Percentiles rank a stretch among this genome's conserved stretches.
phyloP scores from a whole-genome alignment of 1,140 invertebrate species.

The Drosophila pachea region DNA sequence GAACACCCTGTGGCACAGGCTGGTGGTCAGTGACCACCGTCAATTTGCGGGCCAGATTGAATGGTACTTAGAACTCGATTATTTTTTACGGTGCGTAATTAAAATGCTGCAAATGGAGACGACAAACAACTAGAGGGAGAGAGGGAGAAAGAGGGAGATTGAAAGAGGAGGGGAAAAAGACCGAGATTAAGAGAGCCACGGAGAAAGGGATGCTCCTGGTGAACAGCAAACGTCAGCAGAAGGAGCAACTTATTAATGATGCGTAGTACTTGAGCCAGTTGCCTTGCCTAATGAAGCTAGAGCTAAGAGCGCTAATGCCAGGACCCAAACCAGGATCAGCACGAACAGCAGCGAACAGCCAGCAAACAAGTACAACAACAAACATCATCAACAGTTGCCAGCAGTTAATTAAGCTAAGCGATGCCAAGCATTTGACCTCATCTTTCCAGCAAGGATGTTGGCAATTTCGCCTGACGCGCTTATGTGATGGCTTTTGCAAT shows the following conservation, averaged over 20 bases:
- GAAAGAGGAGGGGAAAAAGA: background rate
- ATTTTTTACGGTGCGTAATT: slow-evolving; percentile 69
- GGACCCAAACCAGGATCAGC: slow-evolving; percentile 7
- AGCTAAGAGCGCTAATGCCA: slow-evolving; percentile 27
- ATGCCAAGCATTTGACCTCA: slow-evolving; percentile 54
- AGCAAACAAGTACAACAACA: background rate
- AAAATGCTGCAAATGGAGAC: slow-evolving; percentile 44
- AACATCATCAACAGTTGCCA: slow-evolving; percentile 70
- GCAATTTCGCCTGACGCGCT: slow-evolving; percentile 17
- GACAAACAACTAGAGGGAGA: background rate
- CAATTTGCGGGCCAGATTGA: slow-evolving; percentile 56
- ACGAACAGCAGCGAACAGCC: background rate
- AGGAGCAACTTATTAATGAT: slow-evolving; percentile 66
- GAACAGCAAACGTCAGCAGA: slow-evolving; percentile 49
- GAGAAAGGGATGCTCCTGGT: slow-evolving; percentile 1
- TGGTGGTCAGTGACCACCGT: slow-evolving; percentile 55
- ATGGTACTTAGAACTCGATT: slow-evolving; percentile 66
- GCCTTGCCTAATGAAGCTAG: slow-evolving; percentile 56
- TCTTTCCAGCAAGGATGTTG: slow-evolving; percentile 26
- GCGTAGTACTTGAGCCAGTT: slow-evolving; percentile 29
- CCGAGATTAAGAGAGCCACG: background rate
- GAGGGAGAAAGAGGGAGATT: background rate
- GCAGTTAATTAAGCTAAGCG: slow-evolving; percentile 71
- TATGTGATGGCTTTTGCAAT: slow-evolving; percentile 43
- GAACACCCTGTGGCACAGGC: background rate